A percentile compares a stretch with the other conserved stretches of the same genome.
phyloP scores from a whole-genome alignment of 2,113 vertebrate species.

The Pteruthius melanotis region DNA sequence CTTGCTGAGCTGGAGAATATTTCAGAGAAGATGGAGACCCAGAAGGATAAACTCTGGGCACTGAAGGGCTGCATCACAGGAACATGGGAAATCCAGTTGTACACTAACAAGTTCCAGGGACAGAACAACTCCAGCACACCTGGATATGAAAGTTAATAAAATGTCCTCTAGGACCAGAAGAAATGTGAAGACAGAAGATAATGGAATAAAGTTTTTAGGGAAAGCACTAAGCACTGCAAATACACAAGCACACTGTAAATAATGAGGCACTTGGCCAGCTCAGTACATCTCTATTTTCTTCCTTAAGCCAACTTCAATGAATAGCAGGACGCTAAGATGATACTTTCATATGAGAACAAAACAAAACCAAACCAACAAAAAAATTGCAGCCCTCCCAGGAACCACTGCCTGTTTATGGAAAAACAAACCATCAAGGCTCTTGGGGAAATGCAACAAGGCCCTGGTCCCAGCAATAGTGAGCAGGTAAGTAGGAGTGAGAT shows the following conservation, averaged over 20 bases:
- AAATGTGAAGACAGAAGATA: background rate
- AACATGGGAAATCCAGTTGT: background rate
- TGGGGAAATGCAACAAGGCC: slow-evolving; percentile 18
- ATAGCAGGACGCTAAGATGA: background rate
- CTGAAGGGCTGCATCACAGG: background rate
- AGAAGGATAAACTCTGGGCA: background rate
- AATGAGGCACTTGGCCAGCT: background rate
- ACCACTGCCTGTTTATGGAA: slow-evolving; percentile 10
- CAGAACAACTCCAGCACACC: background rate
- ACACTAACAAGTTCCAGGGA: background rate
- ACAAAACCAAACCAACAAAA: background rate
- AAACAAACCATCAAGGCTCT: slow-evolving; percentile 24
- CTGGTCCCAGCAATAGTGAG: background rate
- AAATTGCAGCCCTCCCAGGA: background rate
- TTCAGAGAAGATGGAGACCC: background rate
- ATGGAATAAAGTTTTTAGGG: background rate
- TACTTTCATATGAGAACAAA: background rate
- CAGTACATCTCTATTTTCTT: background rate
- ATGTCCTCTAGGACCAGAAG: background rate
- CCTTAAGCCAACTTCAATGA: background rate
- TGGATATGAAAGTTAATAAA: background rate
- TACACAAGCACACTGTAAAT: background rate
- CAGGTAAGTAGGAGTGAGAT: background rate
- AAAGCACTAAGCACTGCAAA: background rate
- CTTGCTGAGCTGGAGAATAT: background rate